Percentiles rank a stretch among this genome's conserved stretches.
These are phyloP conservation scores for Lasioglossum figueresi DNA, from an alignment of 2,888 invertebrate species.

Conservation along the genomic window DNA sequence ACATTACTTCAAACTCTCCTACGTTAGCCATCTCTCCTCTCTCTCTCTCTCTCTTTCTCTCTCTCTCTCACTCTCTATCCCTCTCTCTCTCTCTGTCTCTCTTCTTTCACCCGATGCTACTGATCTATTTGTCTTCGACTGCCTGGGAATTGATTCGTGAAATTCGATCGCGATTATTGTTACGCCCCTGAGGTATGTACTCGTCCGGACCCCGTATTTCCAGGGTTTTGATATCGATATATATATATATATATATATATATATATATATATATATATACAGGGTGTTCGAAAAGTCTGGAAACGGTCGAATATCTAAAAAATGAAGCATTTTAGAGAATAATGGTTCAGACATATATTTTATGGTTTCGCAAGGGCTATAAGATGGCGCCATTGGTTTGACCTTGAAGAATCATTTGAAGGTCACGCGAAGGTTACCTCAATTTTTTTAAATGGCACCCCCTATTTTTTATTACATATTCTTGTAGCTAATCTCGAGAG, in stretches of 20 bases:
- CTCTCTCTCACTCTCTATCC: background rate
- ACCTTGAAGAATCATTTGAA: no score
- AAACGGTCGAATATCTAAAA: no score
- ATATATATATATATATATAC: no score
- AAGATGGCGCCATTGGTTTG: no score
- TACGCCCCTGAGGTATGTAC: conserved; percentile 7
- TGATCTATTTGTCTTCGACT: conserved; percentile 40
- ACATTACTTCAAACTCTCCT: conserved; percentile 55
- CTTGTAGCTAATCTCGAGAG: no score
- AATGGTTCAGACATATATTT: no score
- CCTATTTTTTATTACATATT: no score
- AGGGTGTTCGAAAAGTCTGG: no score
- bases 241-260: background rate
- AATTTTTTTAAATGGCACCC: no score
- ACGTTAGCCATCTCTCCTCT: conserved; percentile 4
- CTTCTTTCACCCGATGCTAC: conserved; percentile 29
- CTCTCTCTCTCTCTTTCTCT: background rate
- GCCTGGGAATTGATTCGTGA: conserved; percentile 13
- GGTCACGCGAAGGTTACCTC: no score
- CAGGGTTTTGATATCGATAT: background rate
- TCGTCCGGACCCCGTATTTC: background rate
- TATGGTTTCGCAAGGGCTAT: no score
- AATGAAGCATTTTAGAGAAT: no score
- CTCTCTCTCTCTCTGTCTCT: background rate
- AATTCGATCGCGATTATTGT: conserved; percentile 41